Percentiles rank a stretch among this genome's conserved stretches.
These are phyloP conservation scores for Amblyornis subalaris DNA, from an alignment of 2,113 vertebrate genomes.

Conservation along the genomic window DNA sequence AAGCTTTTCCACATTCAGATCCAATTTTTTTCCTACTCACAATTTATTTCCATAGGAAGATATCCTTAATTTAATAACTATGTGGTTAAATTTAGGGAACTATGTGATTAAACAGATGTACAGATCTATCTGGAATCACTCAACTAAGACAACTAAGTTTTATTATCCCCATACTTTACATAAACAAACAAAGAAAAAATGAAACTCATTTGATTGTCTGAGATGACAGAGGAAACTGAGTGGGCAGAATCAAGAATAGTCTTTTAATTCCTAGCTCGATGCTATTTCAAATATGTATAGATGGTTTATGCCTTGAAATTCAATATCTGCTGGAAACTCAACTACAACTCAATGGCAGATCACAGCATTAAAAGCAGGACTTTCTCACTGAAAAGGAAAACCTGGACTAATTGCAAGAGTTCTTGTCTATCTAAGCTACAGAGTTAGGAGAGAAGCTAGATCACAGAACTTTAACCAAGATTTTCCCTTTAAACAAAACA, in stretches of 20 bases:
- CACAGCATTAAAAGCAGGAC: background rate
- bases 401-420: background rate
- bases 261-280: background rate
- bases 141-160: background rate
- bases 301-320: background rate
- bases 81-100: background rate
- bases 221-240: background rate
- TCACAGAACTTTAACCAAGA: background rate
- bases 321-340: background rate
- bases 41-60: background rate
- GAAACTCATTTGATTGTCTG: background rate
- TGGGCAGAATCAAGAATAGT: background rate
- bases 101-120: background rate
- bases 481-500: background rate
- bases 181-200: background rate
- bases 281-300: accelerated
- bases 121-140: background rate
- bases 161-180: background rate
- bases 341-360: background rate
- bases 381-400: background rate
- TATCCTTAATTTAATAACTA: background rate
- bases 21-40: background rate
- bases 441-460: background rate
- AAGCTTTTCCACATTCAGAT: background rate
- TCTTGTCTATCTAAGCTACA: background rate